Conservation (phyloP, 1,140 invertebrate genomes). For the Sinonovacula constricta region DNA sequence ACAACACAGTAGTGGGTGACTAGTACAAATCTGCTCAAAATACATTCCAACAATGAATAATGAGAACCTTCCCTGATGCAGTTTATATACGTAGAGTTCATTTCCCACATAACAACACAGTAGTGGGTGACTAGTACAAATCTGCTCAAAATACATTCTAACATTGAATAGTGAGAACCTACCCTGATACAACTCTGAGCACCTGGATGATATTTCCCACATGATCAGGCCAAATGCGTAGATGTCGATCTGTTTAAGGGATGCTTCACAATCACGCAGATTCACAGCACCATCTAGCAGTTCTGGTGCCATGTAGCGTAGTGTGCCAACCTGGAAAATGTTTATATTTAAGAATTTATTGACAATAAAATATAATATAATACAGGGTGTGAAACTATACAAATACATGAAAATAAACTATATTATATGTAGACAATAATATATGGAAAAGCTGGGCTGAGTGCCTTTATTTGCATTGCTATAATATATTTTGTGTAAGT, state of each 20-base stretch:
- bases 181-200: constrained; percentile 80
- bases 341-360: no score
- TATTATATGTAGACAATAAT: no score
- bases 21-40: no score
- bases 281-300: constrained; percentile 90
- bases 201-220: constrained; percentile 95
- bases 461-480: no score
- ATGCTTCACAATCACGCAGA: constrained; percentile 96
- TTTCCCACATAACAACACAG: constrained; percentile 98
- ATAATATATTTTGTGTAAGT: no score
- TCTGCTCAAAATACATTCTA: not conserved
- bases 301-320: constrained; percentile 96
- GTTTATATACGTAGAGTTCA: constrained; percentile 88
- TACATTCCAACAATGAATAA: not conserved
- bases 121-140: not conserved
- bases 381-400: no score
- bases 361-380: no score
- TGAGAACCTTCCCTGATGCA: constrained; percentile 67
- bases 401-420: no score
- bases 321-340: constrained; percentile 88
- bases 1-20: no score
- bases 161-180: not conserved
- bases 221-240: constrained; percentile 96
- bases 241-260: constrained; percentile 95
- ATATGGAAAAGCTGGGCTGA: no score